These are phyloP conservation scores for Cyanoderma ruficeps DNA, from an alignment of 2,113 vertebrate genomes.

Conservation along the genomic window DNA sequence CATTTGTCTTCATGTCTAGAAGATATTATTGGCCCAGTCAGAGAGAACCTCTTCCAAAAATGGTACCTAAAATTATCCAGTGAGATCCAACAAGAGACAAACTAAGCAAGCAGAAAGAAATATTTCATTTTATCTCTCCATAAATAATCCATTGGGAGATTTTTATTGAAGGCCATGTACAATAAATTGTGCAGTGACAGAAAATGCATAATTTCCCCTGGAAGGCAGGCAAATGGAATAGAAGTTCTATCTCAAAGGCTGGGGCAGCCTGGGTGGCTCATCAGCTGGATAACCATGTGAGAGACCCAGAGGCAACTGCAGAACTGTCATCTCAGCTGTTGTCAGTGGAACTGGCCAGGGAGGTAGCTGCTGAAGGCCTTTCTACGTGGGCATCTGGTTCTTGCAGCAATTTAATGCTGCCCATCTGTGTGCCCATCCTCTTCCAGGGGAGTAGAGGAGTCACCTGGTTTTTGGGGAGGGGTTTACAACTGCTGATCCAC, in stretches of 20 bases:
- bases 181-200: not conserved
- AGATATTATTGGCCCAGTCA: not conserved
- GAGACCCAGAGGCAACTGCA: slow-evolving; percentile 52
- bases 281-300: slow-evolving; percentile 47
- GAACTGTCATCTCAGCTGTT: slow-evolving; percentile 43
- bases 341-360: not conserved
- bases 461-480: not conserved
- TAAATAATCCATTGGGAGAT: not conserved
- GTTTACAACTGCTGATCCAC: not conserved
- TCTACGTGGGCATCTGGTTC: slow-evolving; percentile 19
- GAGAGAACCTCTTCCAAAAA: not conserved
- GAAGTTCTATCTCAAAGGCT: not conserved
- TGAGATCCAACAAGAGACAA: not conserved
- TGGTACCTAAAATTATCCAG: not conserved
- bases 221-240: not conserved
- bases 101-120: not conserved
- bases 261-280: slow-evolving; percentile 47
- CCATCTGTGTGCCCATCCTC: not conserved
- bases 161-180: not conserved
- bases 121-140: not conserved
- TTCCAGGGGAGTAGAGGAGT: not conserved
- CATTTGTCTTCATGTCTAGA: not conserved
- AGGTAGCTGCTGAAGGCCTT: slow-evolving; percentile 38
- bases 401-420: not conserved
- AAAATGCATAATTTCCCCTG: slow-evolving; percentile 14